These are phyloP conservation scores for Leucophenga montana DNA, from an alignment of 2,888 invertebrate genomes.

Conservation along the genomic window DNA sequence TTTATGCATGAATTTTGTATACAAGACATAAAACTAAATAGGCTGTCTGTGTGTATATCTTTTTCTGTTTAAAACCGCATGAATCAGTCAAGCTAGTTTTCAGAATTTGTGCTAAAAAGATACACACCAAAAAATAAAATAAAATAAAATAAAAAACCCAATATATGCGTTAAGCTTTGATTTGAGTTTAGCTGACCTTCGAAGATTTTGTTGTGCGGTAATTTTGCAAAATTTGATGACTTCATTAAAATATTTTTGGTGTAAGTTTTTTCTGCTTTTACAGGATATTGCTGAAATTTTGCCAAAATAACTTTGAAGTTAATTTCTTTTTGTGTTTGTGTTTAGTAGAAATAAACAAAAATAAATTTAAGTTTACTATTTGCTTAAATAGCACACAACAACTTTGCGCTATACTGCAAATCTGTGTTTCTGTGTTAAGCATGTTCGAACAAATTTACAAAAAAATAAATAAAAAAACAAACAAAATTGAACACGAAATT, in stretches of 20 bases:
- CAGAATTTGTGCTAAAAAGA: not conserved
- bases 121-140: not conserved
- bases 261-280: not conserved
- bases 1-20: not conserved
- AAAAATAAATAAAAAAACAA: conserved; percentile 5
- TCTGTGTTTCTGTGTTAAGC: conserved; percentile 15
- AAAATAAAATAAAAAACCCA: too few species aligned
- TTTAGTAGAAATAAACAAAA: not conserved
- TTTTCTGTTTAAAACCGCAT: too few species aligned
- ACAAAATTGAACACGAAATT: not conserved
- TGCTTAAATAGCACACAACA: not conserved
- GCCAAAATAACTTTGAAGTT: not conserved
- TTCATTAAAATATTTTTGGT: not conserved
- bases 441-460: not conserved
- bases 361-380: not conserved
- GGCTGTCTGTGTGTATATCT: not conserved
- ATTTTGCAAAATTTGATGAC: not conserved
- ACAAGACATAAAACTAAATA: not conserved
- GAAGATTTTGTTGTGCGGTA: not conserved
- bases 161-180: not conserved
- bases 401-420: not conserved
- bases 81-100: conserved; percentile 6
- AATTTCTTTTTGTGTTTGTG: too few species aligned
- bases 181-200: not conserved
- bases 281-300: not conserved